A percentile compares a stretch with the other conserved stretches of the same genome.
These are phyloP conservation scores for Caenorhabditis sp. DNA, from an alignment of 2,888 invertebrate genomes.

Conservation along the genomic window DNA sequence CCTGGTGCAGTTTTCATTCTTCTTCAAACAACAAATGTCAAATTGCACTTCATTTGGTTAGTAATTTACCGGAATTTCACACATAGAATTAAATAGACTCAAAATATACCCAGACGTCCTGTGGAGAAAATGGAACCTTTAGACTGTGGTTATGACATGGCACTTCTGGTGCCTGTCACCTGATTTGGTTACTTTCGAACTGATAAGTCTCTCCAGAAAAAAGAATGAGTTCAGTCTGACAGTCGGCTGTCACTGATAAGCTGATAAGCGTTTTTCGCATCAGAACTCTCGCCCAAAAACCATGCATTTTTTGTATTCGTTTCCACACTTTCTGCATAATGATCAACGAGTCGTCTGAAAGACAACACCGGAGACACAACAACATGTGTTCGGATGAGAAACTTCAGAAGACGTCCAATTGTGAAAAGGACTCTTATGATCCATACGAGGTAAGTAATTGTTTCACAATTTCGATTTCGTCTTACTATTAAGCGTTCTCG, in stretches of 20 bases:
- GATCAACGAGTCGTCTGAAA: slow-evolving; percentile 30
- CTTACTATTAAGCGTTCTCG: too few species aligned
- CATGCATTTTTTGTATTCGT: slow-evolving; percentile 56
- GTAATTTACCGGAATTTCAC: background rate
- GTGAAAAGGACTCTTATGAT: background rate
- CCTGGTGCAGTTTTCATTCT: too few species aligned
- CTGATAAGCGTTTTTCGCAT: slow-evolving; percentile 37
- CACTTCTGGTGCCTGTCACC: slow-evolving; percentile 45
- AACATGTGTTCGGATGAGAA: slow-evolving; percentile 4
- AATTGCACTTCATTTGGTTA: too few species aligned
- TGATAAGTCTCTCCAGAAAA: slow-evolving; percentile 36
- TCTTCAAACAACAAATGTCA: too few species aligned
- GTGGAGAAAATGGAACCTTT: slow-evolving; percentile 1
- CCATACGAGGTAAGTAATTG: slow-evolving; percentile 26
- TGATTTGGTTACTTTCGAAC: slow-evolving; percentile 9
- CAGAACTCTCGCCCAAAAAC: slow-evolving; percentile 23
- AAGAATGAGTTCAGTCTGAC: slow-evolving; percentile 51
- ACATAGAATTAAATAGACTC: too few species aligned
- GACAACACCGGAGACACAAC: background rate
- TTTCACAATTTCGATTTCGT: too few species aligned
- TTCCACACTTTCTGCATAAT: slow-evolving; percentile 45
- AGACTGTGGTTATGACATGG: slow-evolving; percentile 26
- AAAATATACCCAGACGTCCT: too few species aligned
- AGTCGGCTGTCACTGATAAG: slow-evolving; percentile 56
- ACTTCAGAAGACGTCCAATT: slow-evolving; percentile 15